Base-by-base conservation (phyloP, 2,888 invertebrate species). In the Spialia ferax region DNA sequence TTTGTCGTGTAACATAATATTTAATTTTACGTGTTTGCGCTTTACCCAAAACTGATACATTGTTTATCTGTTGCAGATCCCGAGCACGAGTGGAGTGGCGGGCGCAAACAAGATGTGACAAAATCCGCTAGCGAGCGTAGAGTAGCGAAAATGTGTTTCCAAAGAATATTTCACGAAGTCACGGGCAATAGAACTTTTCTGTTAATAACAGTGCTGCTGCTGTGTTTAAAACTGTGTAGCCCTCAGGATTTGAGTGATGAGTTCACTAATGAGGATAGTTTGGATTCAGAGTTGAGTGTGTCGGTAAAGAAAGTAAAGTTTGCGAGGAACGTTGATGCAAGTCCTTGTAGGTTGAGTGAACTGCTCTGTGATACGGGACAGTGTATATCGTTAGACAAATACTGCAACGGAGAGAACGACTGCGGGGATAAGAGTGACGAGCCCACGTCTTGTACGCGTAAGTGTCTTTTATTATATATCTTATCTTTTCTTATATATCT, bases 361-460 rank as follows among this genome's bases (percentile, higher is more conserved):
- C 92, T 95, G 72, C 87, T 94, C 65, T 95, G 95, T 85, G 95
- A 95, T 80, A 95, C 95, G 32, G 95, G 95, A 52, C 95, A 95
- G 86, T 97, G 97, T 89, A 95, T 97, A 79, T 95, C 96, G 50
- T 88, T 96, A 81, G 96, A 96, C 89, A 96, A 96, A 86, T 96
- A 95, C 84, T 97, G 97, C 88, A 96, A 97, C 80, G 96, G 96
- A 20, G 93, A 96, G 70, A 95, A 96, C 78, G 97, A 97, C 84
- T 97, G 97, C 79, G 95, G 95, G 29, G 97, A 97, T 85, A 95
- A 95, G 78, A 96, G 96, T 75, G 97, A 97, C 84, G 97, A 97
- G 85, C 95, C 95, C 2, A 94, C 95, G 74, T 95, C 95, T 77
- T 97, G 97, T 86, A 94, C 97, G 79, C 96, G 97, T 97, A 89